Percentiles rank a stretch among this genome's conserved stretches.
Conservation (phyloP, 2,113 vertebrate genomes). For the Neogobius melanostomus region DNA sequence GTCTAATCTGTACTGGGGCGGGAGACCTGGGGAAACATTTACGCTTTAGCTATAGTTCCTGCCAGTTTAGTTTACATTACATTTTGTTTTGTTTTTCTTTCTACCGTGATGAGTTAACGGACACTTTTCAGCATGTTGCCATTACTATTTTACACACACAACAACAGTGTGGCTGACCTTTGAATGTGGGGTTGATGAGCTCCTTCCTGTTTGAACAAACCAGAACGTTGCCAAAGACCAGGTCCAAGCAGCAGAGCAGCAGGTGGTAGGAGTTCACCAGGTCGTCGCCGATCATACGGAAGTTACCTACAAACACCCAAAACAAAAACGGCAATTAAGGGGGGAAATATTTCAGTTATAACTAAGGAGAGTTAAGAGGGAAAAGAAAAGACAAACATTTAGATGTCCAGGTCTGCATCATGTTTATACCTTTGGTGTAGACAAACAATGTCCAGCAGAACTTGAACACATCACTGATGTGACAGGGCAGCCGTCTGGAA, state of each 20-base stretch:
- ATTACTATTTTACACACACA: too few species aligned
- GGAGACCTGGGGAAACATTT: conserved; percentile 76
- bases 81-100: too few species aligned
- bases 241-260: conserved; percentile 96
- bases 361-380: background rate
- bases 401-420: background rate
- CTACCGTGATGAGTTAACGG: too few species aligned
- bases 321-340: background rate
- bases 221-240: conserved; percentile 91
- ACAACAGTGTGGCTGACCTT: conserved; percentile 73
- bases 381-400: background rate
- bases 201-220: conserved; percentile 88
- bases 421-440: conserved; percentile 89
- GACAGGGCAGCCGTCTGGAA: conserved; percentile 79
- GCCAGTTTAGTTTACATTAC: too few species aligned
- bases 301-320: conserved; percentile 84
- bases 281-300: conserved; percentile 96
- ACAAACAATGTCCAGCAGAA: conserved; percentile 99
- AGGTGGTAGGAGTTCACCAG: conserved; percentile 99
- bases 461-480: conserved; percentile 90
- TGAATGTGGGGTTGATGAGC: conserved; percentile 89
- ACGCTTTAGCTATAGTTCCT: too few species aligned
- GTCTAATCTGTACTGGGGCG: conserved; percentile 62
- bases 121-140: too few species aligned
- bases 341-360: background rate